Conservation (phyloP, 2,888 invertebrate genomes). For the Chloroclysta siterata region DNA sequence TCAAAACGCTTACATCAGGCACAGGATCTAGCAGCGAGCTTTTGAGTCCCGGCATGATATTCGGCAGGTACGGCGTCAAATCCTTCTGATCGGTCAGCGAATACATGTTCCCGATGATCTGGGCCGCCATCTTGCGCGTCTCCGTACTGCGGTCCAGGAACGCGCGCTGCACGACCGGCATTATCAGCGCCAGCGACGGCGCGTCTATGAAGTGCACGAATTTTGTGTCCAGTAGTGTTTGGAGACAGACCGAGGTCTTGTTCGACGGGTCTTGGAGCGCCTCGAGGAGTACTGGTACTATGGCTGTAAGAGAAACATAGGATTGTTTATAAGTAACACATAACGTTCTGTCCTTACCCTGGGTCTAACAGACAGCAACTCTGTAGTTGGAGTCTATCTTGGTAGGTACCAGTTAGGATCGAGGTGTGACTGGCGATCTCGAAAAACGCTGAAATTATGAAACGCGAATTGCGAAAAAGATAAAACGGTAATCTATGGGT, state of each 20-base stretch:
- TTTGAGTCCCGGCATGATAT: conserved; percentile 98
- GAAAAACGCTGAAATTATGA: too few species aligned
- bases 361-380: not conserved
- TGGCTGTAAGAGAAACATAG: conserved; percentile 79
- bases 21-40: conserved; percentile 98
- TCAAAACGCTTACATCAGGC: conserved; percentile 88
- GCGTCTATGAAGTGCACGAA: conserved; percentile 99
- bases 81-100: conserved; percentile 99
- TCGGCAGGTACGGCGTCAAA: conserved; percentile 96
- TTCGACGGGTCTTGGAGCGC: conserved; percentile 98
- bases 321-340: not conserved
- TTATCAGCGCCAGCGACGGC: conserved; percentile 98
- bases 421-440: too few species aligned
- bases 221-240: conserved; percentile 96
- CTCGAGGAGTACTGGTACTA: conserved; percentile 93
- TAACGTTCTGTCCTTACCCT: too few species aligned
- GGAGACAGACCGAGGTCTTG: conserved; percentile 96
- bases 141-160: conserved; percentile 99
- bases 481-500: too few species aligned
- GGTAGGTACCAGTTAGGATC: too few species aligned
- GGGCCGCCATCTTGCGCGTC: conserved; percentile 99
- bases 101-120: conserved; percentile 99
- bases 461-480: too few species aligned
- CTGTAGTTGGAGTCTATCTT: too few species aligned
- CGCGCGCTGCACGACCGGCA: conserved; percentile 99